A percentile compares a stretch with the other conserved stretches of the same genome.
phyloP scores from a whole-genome alignment of 2,113 vertebrate genomes.

The Callorhinus ursinus region DNA sequence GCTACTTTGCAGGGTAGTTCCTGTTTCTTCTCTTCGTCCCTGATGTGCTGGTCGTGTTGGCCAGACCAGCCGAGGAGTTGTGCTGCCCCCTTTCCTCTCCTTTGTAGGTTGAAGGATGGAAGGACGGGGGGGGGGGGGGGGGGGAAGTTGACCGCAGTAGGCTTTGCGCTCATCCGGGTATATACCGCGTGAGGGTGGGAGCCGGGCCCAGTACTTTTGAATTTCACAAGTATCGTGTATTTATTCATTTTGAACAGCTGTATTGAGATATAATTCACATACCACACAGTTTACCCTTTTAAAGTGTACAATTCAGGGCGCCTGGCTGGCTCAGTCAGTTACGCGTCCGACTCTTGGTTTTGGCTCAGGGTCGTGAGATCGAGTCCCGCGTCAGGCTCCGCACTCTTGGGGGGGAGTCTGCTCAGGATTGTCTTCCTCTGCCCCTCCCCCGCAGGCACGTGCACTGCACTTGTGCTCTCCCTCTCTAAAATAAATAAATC shows the following conservation, averaged over 20 bases:
- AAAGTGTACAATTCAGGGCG: too few species aligned
- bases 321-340: too few species aligned
- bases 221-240: neutral
- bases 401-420: too few species aligned
- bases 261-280: too few species aligned
- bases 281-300: too few species aligned
- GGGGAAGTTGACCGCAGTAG: neutral
- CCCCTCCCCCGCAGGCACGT: too few species aligned
- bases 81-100: neutral
- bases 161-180: neutral
- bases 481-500: neutral
- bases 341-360: too few species aligned
- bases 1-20: neutral
- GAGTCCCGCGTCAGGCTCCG: too few species aligned
- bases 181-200: neutral
- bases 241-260: neutral
- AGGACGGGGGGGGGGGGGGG: rapidly evolving
- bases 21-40: neutral
- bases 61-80: neutral
- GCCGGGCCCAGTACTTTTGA: neutral
- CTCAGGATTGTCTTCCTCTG: too few species aligned
- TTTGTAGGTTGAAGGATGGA: neutral
- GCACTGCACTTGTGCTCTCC: too few species aligned
- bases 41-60: neutral
- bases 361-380: too few species aligned